These are phyloP conservation scores for Trisateles emortualis DNA, from an alignment of 2,888 invertebrate genomes.

Conservation along the genomic window DNA sequence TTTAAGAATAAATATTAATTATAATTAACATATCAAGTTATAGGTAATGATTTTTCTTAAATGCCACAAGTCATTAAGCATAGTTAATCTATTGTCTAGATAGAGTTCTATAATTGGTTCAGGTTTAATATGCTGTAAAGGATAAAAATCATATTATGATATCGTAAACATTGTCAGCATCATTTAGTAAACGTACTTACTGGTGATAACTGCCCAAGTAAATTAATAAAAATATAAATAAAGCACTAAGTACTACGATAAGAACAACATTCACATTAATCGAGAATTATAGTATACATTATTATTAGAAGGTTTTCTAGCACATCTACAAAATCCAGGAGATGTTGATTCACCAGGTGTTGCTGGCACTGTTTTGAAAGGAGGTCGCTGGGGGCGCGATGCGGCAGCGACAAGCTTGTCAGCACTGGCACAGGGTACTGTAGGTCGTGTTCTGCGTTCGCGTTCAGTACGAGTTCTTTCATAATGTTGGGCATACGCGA, in stretches of 20 bases:
- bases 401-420: conserved; percentile 61
- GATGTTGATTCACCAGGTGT: conserved; percentile 30
- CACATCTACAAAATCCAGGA: conserved; percentile 40
- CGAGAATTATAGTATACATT: conserved; percentile 69
- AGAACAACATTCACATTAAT: conserved; percentile 25
- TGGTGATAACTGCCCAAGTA: not conserved
- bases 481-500: conserved; percentile 65
- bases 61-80: too few species aligned
- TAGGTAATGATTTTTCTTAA: too few species aligned
- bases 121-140: too few species aligned
- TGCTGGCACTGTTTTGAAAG: conserved; percentile 50
- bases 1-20: too few species aligned
- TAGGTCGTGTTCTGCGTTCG: conserved; percentile 58
- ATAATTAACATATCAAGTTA: too few species aligned
- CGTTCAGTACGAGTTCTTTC: conserved; percentile 63
- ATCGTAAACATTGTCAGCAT: too few species aligned
- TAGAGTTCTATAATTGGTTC: too few species aligned
- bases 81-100: too few species aligned
- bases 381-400: conserved; percentile 59
- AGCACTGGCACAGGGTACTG: conserved; percentile 55
- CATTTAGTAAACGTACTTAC: too few species aligned
- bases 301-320: conserved; percentile 58
- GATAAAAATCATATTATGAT: too few species aligned
- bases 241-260: not conserved
- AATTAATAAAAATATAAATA: not conserved